These are phyloP conservation scores for Prosopocoilus inquinatus DNA, from an alignment of 2,888 invertebrate genomes.

Conservation along the genomic window DNA sequence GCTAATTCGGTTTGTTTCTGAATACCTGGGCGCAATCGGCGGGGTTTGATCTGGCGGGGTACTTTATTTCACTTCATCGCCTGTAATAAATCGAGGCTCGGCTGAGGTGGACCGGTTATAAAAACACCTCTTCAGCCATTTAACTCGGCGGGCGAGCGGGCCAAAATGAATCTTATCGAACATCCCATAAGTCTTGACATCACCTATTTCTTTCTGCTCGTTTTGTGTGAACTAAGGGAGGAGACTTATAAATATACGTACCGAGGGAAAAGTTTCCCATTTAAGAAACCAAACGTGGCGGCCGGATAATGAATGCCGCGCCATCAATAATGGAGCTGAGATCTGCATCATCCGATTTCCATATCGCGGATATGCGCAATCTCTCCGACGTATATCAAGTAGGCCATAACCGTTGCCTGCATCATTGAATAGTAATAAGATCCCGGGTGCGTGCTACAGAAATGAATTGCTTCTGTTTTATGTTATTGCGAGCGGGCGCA, in stretches of 20 bases:
- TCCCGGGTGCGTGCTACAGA: constrained; percentile 19
- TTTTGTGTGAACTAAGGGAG: constrained; percentile 46
- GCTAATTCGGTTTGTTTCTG: constrained; percentile 38
- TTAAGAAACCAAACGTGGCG: constrained; percentile 46
- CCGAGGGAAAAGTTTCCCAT: constrained; percentile 53
- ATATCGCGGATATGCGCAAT: constrained; percentile 3
- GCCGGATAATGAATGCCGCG: constrained; percentile 36
- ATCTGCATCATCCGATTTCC: constrained; percentile 20
- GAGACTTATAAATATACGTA: constrained; percentile 51
- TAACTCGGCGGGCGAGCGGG: constrained; percentile 41
- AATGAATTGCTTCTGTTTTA: constrained; percentile 25
- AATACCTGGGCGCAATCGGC: constrained; percentile 40
- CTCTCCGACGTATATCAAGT: neutral
- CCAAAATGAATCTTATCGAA: constrained; percentile 56
- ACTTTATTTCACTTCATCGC: constrained; percentile 42
- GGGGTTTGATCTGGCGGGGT: constrained; percentile 43
- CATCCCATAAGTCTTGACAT: constrained; percentile 55
- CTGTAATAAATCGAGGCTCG: constrained; percentile 43
- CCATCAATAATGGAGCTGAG: constrained; percentile 37
- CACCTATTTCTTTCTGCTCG: constrained; percentile 52
- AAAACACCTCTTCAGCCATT: constrained; percentile 48
- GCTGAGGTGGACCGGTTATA: constrained; percentile 46
- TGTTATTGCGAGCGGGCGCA: constrained; percentile 14
- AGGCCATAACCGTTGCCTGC: constrained; percentile 41
- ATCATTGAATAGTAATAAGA: constrained; percentile 54